These are phyloP conservation scores for Argya squamiceps DNA, from an alignment of 2,797 vertebrate genomes.

Conservation along the genomic window DNA sequence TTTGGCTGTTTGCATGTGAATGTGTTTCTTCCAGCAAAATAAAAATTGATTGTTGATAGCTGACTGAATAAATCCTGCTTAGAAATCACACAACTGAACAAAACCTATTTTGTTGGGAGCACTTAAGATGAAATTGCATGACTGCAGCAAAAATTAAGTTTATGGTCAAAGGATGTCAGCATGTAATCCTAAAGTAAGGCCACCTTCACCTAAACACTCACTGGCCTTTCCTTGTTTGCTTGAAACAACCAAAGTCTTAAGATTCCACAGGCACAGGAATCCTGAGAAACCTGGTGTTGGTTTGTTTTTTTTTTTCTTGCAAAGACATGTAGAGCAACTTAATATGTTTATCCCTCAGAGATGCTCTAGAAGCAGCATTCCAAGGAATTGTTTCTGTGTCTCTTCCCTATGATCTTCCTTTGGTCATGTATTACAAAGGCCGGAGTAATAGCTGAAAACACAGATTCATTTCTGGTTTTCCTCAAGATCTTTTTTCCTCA, in stretches of 20 bases:
- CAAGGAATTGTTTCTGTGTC: not conserved
- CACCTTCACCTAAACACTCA: not conserved
- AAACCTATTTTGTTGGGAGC: not conserved
- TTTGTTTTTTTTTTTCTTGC: not conserved
- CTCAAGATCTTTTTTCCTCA: not conserved
- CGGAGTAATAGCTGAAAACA: not conserved
- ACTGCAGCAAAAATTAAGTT: not conserved
- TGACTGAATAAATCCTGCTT: not conserved
- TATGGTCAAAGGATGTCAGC: not conserved
- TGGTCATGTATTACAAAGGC: not conserved
- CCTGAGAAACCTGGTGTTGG: not conserved
- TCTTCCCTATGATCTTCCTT: not conserved
- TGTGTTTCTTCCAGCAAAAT: not conserved
- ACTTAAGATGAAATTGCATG: not conserved
- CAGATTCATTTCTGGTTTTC: not conserved
- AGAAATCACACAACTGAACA: not conserved
- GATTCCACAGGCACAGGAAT: not conserved
- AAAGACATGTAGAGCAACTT: rapidly evolving
- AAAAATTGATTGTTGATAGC: not conserved
- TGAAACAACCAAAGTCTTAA: not conserved
- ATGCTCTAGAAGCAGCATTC: not conserved
- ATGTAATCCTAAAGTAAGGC: not conserved
- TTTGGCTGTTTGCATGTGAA: not conserved
- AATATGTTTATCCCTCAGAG: not conserved
- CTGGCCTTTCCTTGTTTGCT: not conserved